phyloP scores from a whole-genome alignment of 1,140 invertebrate species.

The Cyrtorhinus lividipennis region DNA sequence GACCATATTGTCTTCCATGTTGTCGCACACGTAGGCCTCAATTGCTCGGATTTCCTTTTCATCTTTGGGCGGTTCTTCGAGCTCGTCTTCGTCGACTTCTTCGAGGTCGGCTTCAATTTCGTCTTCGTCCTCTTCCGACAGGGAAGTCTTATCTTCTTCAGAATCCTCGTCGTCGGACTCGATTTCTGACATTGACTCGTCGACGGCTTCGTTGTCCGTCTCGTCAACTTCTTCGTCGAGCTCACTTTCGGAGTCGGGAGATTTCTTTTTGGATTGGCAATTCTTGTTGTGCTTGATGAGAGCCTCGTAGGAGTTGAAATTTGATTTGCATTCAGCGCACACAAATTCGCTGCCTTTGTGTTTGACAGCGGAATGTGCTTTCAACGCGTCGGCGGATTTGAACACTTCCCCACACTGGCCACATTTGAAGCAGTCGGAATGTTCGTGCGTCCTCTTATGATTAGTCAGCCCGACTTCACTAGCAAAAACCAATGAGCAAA shows the following conservation, averaged over 20 bases:
- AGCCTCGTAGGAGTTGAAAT: conserved; percentile 13
- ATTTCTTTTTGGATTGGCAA: conserved; percentile 19
- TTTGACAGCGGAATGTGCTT: conserved; percentile 8
- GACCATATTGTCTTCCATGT: conserved; percentile 8
- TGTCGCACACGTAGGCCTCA: not conserved
- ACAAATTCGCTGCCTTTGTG: conserved; percentile 19
- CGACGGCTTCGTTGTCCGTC: conserved; percentile 12
- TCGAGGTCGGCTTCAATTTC: conserved; percentile 16
- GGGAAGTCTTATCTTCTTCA: conserved; percentile 22
- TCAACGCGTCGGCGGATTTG: conserved; percentile 6
- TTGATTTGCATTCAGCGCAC: conserved; percentile 20
- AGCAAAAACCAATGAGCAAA: conserved; percentile 21
- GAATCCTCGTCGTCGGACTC: conserved; percentile 21
- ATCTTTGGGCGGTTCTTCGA: not conserved
- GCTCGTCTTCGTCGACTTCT: conserved; percentile 14
- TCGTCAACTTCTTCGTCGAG: conserved; percentile 24
- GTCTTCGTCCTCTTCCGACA: not conserved
- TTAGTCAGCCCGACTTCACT: conserved; percentile 20
- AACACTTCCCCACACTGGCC: conserved; percentile 21
- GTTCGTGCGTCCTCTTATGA: conserved; percentile 17
- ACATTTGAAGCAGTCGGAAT: conserved; percentile 20
- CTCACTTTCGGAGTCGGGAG: conserved; percentile 12
- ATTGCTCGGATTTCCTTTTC: conserved; percentile 10
- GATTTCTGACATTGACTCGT: not conserved
- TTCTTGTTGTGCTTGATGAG: conserved; percentile 18